Conservation (phyloP, 2,113 vertebrate genomes). For the Mesitornis unicolor region DNA sequence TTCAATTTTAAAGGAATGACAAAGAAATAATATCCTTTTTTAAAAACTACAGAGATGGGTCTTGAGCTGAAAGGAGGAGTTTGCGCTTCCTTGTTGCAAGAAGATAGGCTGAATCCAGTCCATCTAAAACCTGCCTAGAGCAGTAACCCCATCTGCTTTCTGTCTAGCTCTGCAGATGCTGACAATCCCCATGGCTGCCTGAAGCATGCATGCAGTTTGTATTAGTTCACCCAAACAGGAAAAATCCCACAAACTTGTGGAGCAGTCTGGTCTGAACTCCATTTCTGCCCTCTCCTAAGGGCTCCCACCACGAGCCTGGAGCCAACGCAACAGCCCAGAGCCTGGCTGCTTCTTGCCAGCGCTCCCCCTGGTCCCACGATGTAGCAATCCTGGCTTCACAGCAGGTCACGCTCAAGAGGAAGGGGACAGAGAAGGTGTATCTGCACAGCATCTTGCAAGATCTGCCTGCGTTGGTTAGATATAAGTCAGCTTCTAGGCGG, state of each 20-base stretch:
- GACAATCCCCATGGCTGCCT: background rate
- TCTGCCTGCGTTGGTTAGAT: background rate
- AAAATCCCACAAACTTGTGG: background rate
- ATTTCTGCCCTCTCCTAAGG: background rate
- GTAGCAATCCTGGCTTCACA: background rate
- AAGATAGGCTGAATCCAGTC: background rate
- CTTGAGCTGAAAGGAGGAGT: background rate
- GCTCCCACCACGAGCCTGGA: background rate
- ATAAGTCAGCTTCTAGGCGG: background rate
- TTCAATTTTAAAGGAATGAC: background rate
- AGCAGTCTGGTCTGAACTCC: background rate
- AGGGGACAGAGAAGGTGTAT: background rate
- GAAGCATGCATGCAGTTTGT: background rate
- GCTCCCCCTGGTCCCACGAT: rapidly evolving
- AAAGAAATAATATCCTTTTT: background rate
- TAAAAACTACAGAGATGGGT: background rate
- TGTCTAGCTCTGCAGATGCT: background rate
- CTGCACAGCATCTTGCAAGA: background rate
- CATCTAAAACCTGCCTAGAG: background rate
- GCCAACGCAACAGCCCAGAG: background rate
- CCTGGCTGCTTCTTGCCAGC: background rate
- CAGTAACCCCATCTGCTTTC: background rate
- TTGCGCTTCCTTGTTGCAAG: background rate
- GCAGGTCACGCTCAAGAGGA: background rate
- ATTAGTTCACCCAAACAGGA: background rate